Base-by-base conservation (phyloP, 2,888 invertebrate genomes). In the Cerastis rubricosa region DNA sequence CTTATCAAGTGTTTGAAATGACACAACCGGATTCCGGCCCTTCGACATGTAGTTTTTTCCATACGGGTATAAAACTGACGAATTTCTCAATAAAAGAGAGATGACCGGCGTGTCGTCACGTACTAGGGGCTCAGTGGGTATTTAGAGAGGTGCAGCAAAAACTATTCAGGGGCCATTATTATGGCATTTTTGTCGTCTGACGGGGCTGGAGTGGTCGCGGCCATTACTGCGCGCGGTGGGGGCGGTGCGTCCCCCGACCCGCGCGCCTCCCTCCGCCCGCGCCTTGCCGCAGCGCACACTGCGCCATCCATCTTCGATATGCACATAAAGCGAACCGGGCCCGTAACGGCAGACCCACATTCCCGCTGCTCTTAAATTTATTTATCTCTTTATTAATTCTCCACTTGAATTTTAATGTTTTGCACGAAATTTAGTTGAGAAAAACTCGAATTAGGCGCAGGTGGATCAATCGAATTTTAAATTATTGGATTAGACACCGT, bases 131-230 rank as follows among this genome's bases (percentile, higher is more conserved):
- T 91, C 91, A 92, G 90, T 92, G 93, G 93, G 94, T 96, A 96
- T 96, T 96, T 96, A 96, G 96, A 96, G 94, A 95, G 96, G 92
- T 95, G 94, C 95, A 95, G 96, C 94, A 96, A 96, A 96, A 96
- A 96, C 95, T 95, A 95, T 96, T 96, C 94, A 92, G 94, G 94
- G 93, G 91, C 95, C 96, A 96, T 96, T 96, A 96, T 96, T 95
- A 97, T 97, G 95, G 97, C 97, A 97, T 97, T 97, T 97, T 97
- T 97, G 97, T 97, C 97, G 96, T 96, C 96, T 97, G 96, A 95
- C 95, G 94, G 95, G 95, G 94, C 93, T 93, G 94, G 93, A 93
- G 94, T 94, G 93, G 95, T 93, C 94, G 96, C 95, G 95, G 95
- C 96, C 96, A 95, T 96, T 95, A 95, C 92, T 90, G 91, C 84